A percentile compares a stretch with the other conserved stretches of the same genome.
Conservation (phyloP, 64 coral and sea anemone genomes). For the Stylophora pistillata region DNA sequence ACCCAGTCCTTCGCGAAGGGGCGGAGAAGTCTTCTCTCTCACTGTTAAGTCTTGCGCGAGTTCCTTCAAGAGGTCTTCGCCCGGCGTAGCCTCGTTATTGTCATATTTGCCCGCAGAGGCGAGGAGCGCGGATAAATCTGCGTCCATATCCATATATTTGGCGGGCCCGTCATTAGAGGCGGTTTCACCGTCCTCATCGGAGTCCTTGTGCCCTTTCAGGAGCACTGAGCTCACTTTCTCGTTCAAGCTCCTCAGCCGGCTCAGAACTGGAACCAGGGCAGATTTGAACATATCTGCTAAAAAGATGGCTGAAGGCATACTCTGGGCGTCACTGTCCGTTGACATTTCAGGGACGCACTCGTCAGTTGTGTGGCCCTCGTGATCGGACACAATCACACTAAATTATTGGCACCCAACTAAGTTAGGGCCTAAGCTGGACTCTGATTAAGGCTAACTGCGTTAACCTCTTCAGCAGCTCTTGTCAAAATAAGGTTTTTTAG, state of each 20-base stretch:
- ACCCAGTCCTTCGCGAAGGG: not conserved
- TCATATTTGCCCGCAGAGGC: too few species aligned
- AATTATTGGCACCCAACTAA: too few species aligned
- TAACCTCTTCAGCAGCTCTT: too few species aligned
- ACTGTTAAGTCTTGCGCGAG: not conserved
- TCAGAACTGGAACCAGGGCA: too few species aligned
- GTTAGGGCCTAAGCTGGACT: not conserved
- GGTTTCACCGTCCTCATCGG: too few species aligned
- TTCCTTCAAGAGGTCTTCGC: not conserved
- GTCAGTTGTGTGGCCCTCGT: not conserved
- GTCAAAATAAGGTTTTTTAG: too few species aligned
- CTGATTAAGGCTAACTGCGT: too few species aligned
- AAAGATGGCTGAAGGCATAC: not conserved
- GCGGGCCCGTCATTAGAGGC: conserved; percentile 4
- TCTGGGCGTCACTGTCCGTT: conserved; percentile 3
- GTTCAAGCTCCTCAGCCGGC: too few species aligned
- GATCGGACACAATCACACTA: too few species aligned
- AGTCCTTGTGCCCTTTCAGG: too few species aligned
- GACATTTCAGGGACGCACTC: too few species aligned
- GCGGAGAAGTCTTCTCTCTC: not conserved
- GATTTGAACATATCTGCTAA: not conserved
- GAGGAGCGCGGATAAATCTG: not conserved
- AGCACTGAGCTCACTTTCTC: too few species aligned
- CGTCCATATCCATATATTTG: conserved; percentile 3
- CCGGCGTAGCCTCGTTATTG: not conserved